A percentile compares a stretch with the other conserved stretches of the same genome.
These are phyloP conservation scores for Penaeus indicus DNA, from an alignment of 1,140 invertebrate species.

Conservation along the genomic window DNA sequence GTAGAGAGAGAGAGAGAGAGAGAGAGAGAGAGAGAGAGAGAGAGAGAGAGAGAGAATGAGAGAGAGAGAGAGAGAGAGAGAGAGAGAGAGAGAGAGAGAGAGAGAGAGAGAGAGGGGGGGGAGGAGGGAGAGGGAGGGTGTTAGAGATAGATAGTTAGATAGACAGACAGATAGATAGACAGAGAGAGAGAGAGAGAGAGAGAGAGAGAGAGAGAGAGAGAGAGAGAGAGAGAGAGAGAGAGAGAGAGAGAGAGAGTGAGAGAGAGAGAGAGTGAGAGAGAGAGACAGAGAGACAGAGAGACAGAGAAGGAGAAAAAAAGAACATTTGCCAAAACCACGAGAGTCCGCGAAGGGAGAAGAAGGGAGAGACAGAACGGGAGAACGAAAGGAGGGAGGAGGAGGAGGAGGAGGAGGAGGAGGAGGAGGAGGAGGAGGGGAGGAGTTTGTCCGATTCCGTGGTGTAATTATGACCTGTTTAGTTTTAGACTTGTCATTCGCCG, in stretches of 20 bases:
- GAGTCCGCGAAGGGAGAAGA: background rate
- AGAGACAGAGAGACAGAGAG: background rate
- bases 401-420: background rate
- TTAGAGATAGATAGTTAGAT: too few relatives aligned
- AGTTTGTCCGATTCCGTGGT: conserved; percentile 39
- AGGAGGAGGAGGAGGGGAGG: background rate
- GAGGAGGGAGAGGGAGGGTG: background rate
- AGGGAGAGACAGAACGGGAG: background rate
- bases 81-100: background rate
- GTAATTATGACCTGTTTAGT: conserved; percentile 58
- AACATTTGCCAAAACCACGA: too few relatives aligned
- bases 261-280: too few relatives aligned
- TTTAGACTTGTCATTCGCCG: conserved; percentile 56
- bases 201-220: too few relatives aligned
- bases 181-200: background rate
- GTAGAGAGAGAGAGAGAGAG: too few relatives aligned
- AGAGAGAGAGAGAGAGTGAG: too few relatives aligned
- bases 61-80: too few relatives aligned
- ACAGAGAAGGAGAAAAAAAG: too few relatives aligned
- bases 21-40: too few relatives aligned
- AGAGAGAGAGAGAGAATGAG: too few relatives aligned
- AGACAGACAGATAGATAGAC: background rate
- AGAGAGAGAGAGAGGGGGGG: background rate
- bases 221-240: too few relatives aligned
- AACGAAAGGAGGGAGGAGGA: background rate